Base-by-base conservation (phyloP, 2,888 invertebrate species). In the Unio pictorum region DNA sequence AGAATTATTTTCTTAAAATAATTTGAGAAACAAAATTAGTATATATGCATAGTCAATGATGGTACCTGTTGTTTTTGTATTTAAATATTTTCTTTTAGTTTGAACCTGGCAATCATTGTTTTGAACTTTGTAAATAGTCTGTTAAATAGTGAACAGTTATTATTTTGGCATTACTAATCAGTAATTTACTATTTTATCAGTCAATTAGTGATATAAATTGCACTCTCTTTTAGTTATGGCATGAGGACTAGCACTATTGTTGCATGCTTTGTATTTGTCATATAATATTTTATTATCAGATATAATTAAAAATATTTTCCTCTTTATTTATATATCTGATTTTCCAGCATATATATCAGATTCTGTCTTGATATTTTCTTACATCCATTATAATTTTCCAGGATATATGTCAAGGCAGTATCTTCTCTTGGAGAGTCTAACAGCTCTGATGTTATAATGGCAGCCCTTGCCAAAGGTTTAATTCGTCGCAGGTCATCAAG, bases 371-470 rank as follows among this genome's bases (percentile, higher is more conserved):
- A 7, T 18, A 20, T 7, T 55, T 60, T 20, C 57, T 59, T 28
- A 57, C 45, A 45, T 45, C 45, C 45, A 45, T 3, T 45, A 45
- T 45, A 45, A 45, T 45, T 54, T 75, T 82, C 8, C 80, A 88
- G 88, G 69, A 79, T 88, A 55, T 84, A 82, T 76, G 81, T 88
- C 56, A 84, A 83, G 61, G 88, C 85, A 28, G 81, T 88, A 61
- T 87, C 88, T 18, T 81, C 82, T 5, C 75, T 86, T 58, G 88
- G 88, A n/a, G 88, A 88, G 68, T 88, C 88, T 3, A 81, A 79
- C 57, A 81, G 84, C 66, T 87, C 87, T 30, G 84, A 88, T 74
- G 75, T 84, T 58, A 79, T 88, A 34, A 82, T 85, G 79, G 83
- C 84, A 55, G 83, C 83, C 45, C 69, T 84, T 64, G 80, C 83